Conservation (phyloP, 2,113 vertebrate genomes). For the Rhynchomys soricoides region DNA sequence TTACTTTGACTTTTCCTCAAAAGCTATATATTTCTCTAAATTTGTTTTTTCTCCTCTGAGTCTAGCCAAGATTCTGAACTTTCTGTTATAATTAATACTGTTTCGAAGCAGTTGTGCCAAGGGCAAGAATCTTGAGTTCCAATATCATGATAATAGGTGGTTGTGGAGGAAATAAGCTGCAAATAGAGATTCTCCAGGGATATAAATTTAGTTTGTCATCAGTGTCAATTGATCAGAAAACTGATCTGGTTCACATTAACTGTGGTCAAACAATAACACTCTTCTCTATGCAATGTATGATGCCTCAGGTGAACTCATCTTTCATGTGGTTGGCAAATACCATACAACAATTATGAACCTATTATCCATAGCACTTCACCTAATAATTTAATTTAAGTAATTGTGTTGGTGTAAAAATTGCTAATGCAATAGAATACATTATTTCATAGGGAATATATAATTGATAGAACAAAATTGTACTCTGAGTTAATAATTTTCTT, state of each 20-base stretch:
- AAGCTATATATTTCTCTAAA: neutral
- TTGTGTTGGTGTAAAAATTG: neutral
- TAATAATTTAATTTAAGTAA: neutral
- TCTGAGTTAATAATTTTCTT: neutral
- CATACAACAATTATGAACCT: neutral
- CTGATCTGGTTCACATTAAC: neutral
- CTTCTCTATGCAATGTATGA: neutral
- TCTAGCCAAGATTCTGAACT: neutral
- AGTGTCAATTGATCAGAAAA: neutral
- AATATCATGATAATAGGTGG: neutral
- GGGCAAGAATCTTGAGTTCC: neutral
- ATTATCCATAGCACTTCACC: neutral
- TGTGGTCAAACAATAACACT: neutral
- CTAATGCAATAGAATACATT: neutral
- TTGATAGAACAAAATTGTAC: neutral
- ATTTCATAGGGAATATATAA: neutral
- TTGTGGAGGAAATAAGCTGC: neutral
- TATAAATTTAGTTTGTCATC: neutral
- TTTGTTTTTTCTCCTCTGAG: neutral
- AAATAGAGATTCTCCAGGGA: neutral
- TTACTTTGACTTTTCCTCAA: neutral
- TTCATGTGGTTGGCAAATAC: neutral
- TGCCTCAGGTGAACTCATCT: neutral
- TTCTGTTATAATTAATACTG: constrained; percentile 5
- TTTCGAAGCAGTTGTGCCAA: neutral